Base-by-base conservation (phyloP, 2,888 invertebrate species). In the Nemapogon koenigi region DNA sequence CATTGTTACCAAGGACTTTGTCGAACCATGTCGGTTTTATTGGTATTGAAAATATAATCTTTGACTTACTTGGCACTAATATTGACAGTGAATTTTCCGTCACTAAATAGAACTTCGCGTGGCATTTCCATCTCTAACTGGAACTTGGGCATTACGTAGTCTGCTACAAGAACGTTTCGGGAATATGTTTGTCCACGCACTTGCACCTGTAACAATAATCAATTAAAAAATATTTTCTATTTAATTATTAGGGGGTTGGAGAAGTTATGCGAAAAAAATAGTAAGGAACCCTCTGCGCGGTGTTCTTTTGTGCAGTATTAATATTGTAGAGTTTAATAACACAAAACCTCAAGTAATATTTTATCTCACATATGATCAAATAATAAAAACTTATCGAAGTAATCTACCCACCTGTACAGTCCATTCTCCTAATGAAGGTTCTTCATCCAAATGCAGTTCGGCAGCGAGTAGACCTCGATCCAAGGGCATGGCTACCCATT, bases 61-160 rank as follows among this genome's bases (percentile, higher is more conserved):
- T 6, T 19, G 4, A 63, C 79, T 81, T 81, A 94, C 91, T 88
- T 90, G 13, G 96, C 89, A 37, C 88, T 85, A 3, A 97, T 83
- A 15, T 90, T 89, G 16, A 90, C 90, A 14, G 82, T 83, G 33
- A 97, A 82, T 43, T 87, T 84, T 30, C 87, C 88, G 37, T 94
- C 92, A 46, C 86, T 86, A 58, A 91, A 89, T 2, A 94, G 88
- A 4, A 89, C 84, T 62, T 93, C 92, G 38, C 89, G 84, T 1
- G 92, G 90, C 19, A 94, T 83, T 46, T 90, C 86, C 43, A 97
- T 86, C 18, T 84, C 84, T 41, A 97, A 91, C 56, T 95, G 88
- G 66, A 96, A 98, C 59, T 96, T 96, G 0, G 98, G 98, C 47
- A 94, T 70, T 39, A 97, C 90, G 53, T 94, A 95, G 67, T 94